Percentiles rank a stretch among this genome's conserved stretches.
These are phyloP conservation scores for Geodia barretti DNA, from an alignment of 37 sponge, comb jelly and placozoan genomes.

Conservation along the genomic window DNA sequence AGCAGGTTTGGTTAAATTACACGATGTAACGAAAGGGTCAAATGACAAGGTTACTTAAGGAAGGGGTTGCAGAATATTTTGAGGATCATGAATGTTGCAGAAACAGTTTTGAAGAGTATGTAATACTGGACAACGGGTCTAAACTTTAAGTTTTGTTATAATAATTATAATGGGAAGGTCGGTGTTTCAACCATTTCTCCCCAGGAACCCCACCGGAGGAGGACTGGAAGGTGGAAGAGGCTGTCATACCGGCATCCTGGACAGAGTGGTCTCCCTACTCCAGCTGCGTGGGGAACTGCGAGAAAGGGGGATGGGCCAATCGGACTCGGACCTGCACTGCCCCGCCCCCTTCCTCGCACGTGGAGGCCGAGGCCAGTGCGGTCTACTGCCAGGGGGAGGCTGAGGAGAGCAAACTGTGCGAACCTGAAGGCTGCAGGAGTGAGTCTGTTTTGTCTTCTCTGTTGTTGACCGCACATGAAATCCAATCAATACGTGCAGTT, in stretches of 20 bases:
- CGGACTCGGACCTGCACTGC: slow-evolving; percentile 38
- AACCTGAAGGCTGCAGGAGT: slow-evolving; percentile 32
- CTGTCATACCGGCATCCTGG: slow-evolving; percentile 8
- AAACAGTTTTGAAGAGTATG: no score
- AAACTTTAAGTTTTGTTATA: slow-evolving; percentile 9
- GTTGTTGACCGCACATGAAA: neutral
- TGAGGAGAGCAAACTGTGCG: slow-evolving; percentile 2
- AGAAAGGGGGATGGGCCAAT: neutral
- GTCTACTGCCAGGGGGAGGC: slow-evolving; percentile 20
- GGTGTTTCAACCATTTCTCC: neutral
- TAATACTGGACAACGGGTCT: neutral
- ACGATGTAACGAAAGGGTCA: no score
- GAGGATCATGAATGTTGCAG: no score
- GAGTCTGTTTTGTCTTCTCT: no score
- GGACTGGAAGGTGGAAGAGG: neutral
- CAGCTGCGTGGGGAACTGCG: slow-evolving; percentile 28
- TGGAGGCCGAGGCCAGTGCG: neutral
- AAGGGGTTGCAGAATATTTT: no score
- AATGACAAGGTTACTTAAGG: no score
- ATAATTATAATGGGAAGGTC: no score
- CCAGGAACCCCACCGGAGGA: neutral
- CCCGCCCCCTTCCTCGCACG: slow-evolving; percentile 26
- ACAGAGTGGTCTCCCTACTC: slow-evolving; percentile 39
- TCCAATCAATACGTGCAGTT: no score
- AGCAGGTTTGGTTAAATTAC: no score